Evolutionary conservation across 2,113 vertebrate genomes (phyloP), one percentile per base, ranked within the genome.

Genomic region (Notechis scutatus): DNA sequence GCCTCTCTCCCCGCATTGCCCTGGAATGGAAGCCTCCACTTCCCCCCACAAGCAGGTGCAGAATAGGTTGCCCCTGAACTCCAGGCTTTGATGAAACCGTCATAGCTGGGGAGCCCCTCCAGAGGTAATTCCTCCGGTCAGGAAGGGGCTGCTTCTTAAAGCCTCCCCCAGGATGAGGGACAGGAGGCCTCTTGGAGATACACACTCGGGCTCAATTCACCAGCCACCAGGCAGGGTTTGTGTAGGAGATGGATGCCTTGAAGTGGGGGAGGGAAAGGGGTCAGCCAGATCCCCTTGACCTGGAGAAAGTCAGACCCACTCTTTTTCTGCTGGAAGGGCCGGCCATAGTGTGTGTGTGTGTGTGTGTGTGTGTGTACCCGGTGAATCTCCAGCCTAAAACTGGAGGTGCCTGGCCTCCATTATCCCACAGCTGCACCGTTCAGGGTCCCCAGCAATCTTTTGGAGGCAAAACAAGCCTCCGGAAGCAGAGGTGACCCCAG

Each of bases 401-500:
- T 91, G 54, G 95, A 96, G 92, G 92, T 95, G 93, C 89, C 2
- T 0, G 94, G 93, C 93, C 45, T 87, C 26, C 12, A 88, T 29
- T 95, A 96, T 96, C 96, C 61, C 93, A 93, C 64, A 52, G 91
- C 94, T 94, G 94, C 94, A 96, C 42, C 55, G 94, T 96, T 96
- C 95, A 96, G 96, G 74, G 92, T 97, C 95, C 97, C 96, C 93
- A 96, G 96, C 95, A 95, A 96, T 97, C 96, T 97, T 98, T 95
- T 95, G 95, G 96, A 96, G 97, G 97, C 95, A 97, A 97, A 97
- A 97, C 96, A 96, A 97, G 97, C 97, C 97, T 97, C 97, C 97
- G 88, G 95, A 97, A 97, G 95, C 97, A 97, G 97, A 97, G 97
- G 97, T 98, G 98, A 97, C 97, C 97, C 96, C 11, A 88, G 95